These are phyloP conservation scores for Terebella lapidaria DNA, from an alignment of 2,888 invertebrate species.

Conservation along the genomic window DNA sequence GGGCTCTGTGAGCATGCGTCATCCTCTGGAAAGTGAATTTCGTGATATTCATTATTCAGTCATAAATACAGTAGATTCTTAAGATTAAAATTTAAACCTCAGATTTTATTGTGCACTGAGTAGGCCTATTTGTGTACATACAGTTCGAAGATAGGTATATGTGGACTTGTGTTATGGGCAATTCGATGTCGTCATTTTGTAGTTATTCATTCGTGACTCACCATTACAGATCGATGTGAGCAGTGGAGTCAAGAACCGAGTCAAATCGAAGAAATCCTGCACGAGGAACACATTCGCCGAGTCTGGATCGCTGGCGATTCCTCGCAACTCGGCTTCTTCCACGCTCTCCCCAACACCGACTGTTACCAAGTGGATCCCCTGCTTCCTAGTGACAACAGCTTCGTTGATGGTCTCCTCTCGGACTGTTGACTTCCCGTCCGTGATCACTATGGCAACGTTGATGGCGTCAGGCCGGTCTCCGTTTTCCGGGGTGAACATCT, in stretches of 20 bases:
- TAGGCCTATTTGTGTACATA: no score
- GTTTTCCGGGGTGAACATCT: conserved; percentile 33
- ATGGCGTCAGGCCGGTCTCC: conserved; percentile 39
- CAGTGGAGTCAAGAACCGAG: conserved; percentile 31
- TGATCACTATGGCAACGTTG: conserved; percentile 40
- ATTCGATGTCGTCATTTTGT: no score
- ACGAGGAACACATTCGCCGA: conserved; percentile 37
- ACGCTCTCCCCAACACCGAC: conserved; percentile 23
- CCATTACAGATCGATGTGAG: conserved; percentile 41
- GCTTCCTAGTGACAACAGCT: conserved; percentile 17
- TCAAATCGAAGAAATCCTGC: conserved; percentile 35
- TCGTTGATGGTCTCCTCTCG: conserved; percentile 18
- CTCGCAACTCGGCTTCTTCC: conserved; percentile 33
- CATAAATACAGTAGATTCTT: no score
- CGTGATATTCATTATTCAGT: no score
- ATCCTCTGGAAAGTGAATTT: conserved; percentile 28
- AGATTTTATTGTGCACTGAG: no score
- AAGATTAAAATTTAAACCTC: no score
- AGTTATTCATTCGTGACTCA: no score
- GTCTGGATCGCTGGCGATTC: conserved; percentile 39
- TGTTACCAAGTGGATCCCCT: conserved; percentile 22
- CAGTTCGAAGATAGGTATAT: no score
- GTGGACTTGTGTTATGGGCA: no score
- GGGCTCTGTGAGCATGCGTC: conserved; percentile 35
- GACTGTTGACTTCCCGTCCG: conserved; percentile 27